phyloP scores from a whole-genome alignment of 2,797 vertebrate genomes.

The Pterois miles region DNA sequence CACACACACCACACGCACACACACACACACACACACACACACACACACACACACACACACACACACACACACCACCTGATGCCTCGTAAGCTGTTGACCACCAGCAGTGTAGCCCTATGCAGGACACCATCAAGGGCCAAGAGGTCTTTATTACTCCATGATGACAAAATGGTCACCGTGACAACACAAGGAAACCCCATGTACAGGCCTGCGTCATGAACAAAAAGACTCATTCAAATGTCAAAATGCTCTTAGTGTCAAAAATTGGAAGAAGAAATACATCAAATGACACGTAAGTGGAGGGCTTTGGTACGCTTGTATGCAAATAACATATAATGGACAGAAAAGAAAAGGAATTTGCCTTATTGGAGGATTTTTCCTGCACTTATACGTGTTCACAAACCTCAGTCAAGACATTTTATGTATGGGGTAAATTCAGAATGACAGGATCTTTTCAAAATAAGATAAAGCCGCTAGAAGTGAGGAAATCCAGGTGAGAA shows the following conservation, averaged over 20 bases:
- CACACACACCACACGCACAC: slow-evolving; percentile 14
- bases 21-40: neutral
- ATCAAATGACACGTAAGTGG: neutral
- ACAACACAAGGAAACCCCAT: neutral
- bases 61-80: slow-evolving; percentile 52
- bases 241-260: neutral
- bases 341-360: neutral
- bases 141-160: neutral
- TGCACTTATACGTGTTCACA: neutral
- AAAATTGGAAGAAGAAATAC: neutral
- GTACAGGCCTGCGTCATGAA: neutral
- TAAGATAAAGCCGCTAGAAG: neutral
- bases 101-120: slow-evolving; percentile 47
- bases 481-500: neutral
- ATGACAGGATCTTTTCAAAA: slow-evolving; percentile 8
- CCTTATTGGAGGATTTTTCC: neutral
- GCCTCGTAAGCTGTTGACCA: slow-evolving; percentile 49
- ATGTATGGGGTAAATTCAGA: neutral
- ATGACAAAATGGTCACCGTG: slow-evolving; percentile 22
- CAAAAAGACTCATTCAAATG: neutral
- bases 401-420: neutral
- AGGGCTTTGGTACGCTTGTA: neutral
- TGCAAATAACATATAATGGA: neutral
- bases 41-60: slow-evolving; percentile 1
- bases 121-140: slow-evolving; percentile 4